phyloP scores from a whole-genome alignment of 1,140 invertebrate species.

The Plodia interpunctella region DNA sequence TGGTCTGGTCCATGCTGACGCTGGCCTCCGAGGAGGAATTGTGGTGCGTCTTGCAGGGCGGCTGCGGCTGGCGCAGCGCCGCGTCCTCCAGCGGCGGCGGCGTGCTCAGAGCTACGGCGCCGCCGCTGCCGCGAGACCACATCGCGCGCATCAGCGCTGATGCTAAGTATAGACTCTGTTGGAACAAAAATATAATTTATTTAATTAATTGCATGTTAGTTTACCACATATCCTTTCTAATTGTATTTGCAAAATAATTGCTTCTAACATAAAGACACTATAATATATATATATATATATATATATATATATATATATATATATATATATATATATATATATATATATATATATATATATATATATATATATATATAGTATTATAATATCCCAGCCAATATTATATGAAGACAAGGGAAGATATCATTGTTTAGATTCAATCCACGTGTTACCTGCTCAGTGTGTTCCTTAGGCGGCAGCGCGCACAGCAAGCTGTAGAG shows the following conservation, averaged over 20 bases:
- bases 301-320: no score
- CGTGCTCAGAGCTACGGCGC: conserved; percentile 72
- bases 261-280: no score
- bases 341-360: no score
- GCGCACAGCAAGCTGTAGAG: conserved; percentile 89
- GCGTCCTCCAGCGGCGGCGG: conserved; percentile 77
- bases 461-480: conserved; percentile 93
- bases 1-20: conserved; percentile 87
- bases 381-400: no score
- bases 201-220: no score
- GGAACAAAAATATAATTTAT: conserved; percentile 19
- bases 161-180: conserved; percentile 89
- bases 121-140: conserved; percentile 85
- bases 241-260: no score
- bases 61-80: conserved; percentile 57
- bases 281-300: no score
- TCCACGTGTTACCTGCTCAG: conserved; percentile 83
- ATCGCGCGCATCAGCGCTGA: conserved; percentile 93
- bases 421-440: no score
- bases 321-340: no score
- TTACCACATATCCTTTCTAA: no score
- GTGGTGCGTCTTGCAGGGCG: conserved; percentile 70
- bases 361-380: no score
- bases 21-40: conserved; percentile 83
- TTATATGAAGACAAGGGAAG: no score